phyloP scores from a whole-genome alignment of 2,888 invertebrate species.

The Thumatha senex region DNA sequence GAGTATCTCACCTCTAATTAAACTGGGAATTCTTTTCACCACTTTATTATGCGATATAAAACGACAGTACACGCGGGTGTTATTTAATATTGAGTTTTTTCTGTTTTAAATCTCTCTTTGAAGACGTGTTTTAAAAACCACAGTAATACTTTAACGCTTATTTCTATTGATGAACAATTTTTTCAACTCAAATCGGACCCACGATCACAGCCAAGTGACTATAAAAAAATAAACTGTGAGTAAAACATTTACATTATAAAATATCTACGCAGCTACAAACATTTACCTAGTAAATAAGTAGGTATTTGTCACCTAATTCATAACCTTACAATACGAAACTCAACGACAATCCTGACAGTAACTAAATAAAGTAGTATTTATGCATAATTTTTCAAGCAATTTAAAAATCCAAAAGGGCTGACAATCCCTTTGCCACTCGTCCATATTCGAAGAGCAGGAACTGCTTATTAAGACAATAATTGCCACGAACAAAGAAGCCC shows the following conservation, averaged over 20 bases:
- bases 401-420: conserved; percentile 66
- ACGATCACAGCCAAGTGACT: no score
- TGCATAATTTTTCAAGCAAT: conserved; percentile 50
- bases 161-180: neutral
- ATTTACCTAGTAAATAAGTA: no score
- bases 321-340: no score
- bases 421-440: conserved; percentile 67
- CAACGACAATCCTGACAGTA: neutral
- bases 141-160: neutral
- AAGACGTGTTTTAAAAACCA: conserved; percentile 2
- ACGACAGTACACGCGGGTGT: conserved; percentile 62
- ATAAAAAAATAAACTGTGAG: no score
- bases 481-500: conserved; percentile 80
- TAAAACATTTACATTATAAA: no score
- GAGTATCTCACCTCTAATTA: conserved; percentile 82
- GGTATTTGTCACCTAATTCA: no score
- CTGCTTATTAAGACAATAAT: conserved; percentile 84
- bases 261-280: no score
- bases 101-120: conserved; percentile 11
- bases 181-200: neutral
- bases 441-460: conserved; percentile 77
- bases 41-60: conserved; percentile 79
- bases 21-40: conserved; percentile 79
- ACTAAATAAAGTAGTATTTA: conserved; percentile 1
- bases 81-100: conserved; percentile 53